Conservation (phyloP, 2,797 vertebrate genomes). For the Catharus ustulatus region DNA sequence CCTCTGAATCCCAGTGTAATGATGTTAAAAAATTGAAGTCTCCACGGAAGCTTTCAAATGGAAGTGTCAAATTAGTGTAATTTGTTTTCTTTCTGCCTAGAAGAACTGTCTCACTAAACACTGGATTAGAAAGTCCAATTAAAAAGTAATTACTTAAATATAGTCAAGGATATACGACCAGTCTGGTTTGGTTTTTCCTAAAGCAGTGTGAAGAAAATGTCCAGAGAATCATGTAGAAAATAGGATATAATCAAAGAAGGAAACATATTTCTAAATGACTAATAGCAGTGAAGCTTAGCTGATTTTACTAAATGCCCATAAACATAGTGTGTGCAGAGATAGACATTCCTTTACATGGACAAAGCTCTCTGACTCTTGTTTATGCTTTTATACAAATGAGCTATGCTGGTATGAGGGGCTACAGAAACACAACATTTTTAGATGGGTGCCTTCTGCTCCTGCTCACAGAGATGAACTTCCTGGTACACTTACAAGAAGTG, state of each 20-base stretch:
- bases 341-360: fast-evolving
- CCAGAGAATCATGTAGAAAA: background rate
- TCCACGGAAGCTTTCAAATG: background rate
- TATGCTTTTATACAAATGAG: background rate
- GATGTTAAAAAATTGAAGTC: background rate
- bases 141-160: background rate
- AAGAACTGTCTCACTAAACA: background rate
- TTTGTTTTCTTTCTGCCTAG: background rate
- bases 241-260: background rate
- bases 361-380: background rate
- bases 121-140: background rate
- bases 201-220: background rate
- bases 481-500: conserved; percentile 30
- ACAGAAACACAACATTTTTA: background rate
- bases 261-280: background rate
- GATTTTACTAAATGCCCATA: background rate
- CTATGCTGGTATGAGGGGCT: background rate
- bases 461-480: background rate
- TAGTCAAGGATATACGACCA: fast-evolving
- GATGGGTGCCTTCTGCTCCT: background rate
- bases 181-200: background rate
- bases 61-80: background rate
- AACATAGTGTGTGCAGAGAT: background rate
- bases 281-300: background rate
- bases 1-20: background rate